Percentiles rank a stretch among this genome's conserved stretches.
Evolutionary conservation across 2,797 vertebrate species (phyloP).

Genomic region (Neosalanx taihuensis): DNA sequence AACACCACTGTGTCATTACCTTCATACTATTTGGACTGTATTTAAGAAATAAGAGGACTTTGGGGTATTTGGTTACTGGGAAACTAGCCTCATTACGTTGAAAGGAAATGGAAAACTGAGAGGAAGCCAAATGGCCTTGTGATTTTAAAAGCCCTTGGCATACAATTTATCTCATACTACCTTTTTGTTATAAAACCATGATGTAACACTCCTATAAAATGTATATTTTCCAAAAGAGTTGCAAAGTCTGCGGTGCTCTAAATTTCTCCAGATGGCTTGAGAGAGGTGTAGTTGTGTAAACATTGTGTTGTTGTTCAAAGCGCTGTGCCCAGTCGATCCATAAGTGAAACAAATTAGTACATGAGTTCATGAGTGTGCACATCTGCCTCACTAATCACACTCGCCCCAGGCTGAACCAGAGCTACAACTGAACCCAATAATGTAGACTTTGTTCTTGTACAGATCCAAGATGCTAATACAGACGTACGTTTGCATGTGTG

Average conservation of each 20-base stretch:
- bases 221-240: slow-evolving; percentile 59
- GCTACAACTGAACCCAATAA: too few relatives aligned
- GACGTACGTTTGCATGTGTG: not conserved
- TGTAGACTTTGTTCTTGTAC: too few relatives aligned
- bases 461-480: not conserved
- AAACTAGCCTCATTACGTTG: slow-evolving; percentile 64
- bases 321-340: not conserved
- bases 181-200: slow-evolving; percentile 61
- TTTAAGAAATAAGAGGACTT: slow-evolving; percentile 61
- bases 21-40: slow-evolving; percentile 54
- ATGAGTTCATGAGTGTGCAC: not conserved
- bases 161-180: slow-evolving; percentile 60
- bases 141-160: slow-evolving; percentile 66
- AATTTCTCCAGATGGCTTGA: slow-evolving; percentile 45
- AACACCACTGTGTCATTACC: slow-evolving; percentile 44
- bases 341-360: not conserved
- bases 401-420: not conserved
- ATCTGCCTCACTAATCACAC: not conserved
- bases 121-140: slow-evolving; percentile 61
- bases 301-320: slow-evolving; percentile 5
- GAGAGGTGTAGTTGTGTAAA: slow-evolving; percentile 33
- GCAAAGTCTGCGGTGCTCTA: slow-evolving; percentile 45
- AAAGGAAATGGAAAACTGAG: slow-evolving; percentile 69
- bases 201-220: slow-evolving; percentile 66
- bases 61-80: slow-evolving; percentile 62